These are phyloP conservation scores for Ametastegia equiseti DNA, from an alignment of 2,888 invertebrate genomes.

Conservation along the genomic window DNA sequence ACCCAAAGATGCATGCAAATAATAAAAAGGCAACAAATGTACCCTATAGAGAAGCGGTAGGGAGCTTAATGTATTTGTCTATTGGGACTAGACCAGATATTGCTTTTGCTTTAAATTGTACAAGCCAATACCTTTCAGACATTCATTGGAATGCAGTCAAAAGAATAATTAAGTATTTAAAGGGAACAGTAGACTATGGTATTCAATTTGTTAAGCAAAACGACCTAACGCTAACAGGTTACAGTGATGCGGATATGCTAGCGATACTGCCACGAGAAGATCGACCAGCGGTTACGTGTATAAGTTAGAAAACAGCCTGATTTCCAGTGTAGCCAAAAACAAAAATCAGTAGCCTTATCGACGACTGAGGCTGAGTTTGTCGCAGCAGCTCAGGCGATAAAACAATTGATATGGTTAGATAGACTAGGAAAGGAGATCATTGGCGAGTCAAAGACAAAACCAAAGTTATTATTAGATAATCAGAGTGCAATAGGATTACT, in stretches of 20 bases:
- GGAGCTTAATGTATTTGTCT: constrained; percentile 54
- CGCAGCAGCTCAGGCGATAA: constrained; percentile 56
- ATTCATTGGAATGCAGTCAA: constrained; percentile 56
- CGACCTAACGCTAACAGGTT: constrained; percentile 38
- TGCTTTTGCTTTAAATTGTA: constrained; percentile 51
- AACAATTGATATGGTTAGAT: constrained; percentile 54
- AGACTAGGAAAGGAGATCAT: constrained; percentile 46
- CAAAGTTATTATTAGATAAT: constrained; percentile 53
- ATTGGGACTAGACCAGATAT: constrained; percentile 55
- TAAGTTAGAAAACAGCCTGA: constrained; percentile 33
- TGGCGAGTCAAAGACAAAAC: constrained; percentile 22
- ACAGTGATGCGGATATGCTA: constrained; percentile 51
- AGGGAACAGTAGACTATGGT: constrained; percentile 51
- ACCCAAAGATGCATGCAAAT: constrained; percentile 31
- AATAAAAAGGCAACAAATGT: constrained; percentile 6
- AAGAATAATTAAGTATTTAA: constrained; percentile 53
- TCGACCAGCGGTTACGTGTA: constrained; percentile 51
- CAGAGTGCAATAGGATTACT: constrained; percentile 54
- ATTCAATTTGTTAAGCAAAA: constrained; percentile 33
- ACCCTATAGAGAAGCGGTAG: constrained; percentile 54
- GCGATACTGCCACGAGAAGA: constrained; percentile 46
- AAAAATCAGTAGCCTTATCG: constrained; percentile 57
- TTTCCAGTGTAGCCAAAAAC: constrained; percentile 53
- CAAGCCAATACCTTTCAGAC: constrained; percentile 51
- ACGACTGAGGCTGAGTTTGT: constrained; percentile 60